These are phyloP conservation scores for Cichladusa arquata DNA, from an alignment of 2,113 vertebrate genomes.

Conservation along the genomic window DNA sequence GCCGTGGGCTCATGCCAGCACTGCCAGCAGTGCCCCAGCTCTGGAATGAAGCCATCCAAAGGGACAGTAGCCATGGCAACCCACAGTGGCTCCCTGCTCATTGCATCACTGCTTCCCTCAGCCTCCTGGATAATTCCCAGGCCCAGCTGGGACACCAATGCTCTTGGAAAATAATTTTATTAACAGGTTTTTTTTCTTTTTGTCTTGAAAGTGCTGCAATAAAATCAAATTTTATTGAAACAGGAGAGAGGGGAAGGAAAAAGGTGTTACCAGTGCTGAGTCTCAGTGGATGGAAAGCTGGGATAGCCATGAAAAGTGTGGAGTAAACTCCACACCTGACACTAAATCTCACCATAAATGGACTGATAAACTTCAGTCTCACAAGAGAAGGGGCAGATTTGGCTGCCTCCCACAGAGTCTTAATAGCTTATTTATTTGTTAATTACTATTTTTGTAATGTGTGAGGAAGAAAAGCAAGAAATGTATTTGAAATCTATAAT, in stretches of 20 bases:
- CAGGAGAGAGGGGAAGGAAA: background rate
- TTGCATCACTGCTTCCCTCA: background rate
- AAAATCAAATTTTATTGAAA: background rate
- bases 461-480: background rate
- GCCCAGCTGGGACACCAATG: background rate
- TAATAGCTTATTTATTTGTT: background rate
- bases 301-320: background rate
- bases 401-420: background rate
- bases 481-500: background rate
- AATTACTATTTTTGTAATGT: background rate
- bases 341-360: background rate
- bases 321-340: background rate
- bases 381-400: background rate
- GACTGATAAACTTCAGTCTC: background rate
- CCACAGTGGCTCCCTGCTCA: background rate
- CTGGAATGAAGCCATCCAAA: background rate
- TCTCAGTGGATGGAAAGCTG: background rate
- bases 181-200: background rate
- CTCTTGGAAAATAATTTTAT: background rate
- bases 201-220: background rate
- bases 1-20: rapidly evolving
- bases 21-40: background rate
- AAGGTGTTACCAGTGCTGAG: background rate
- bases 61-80: slow-evolving; percentile 45
- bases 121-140: background rate